Evolutionary conservation across 2,113 vertebrate genomes (phyloP).

Genomic region (Aspidoscelis tigris): DNA sequence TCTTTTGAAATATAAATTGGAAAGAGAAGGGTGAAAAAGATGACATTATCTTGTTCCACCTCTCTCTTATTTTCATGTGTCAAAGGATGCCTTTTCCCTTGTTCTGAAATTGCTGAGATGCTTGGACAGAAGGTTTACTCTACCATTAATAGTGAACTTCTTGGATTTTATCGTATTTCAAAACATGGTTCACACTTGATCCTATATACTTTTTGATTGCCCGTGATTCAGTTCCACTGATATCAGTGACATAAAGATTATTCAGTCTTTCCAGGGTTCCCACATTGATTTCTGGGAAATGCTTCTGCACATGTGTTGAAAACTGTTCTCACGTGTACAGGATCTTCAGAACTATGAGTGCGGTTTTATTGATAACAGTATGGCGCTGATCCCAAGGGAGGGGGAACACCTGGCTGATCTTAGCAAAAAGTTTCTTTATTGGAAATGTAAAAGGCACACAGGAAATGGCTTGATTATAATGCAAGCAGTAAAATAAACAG

Average conservation of each 20-base stretch:
- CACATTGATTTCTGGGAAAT: too few species aligned
- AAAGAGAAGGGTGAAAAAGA: conserved; percentile 28
- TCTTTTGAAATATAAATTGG: conserved; percentile 38
- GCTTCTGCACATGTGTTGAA: too few species aligned
- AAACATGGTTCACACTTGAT: not conserved
- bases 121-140: conserved; percentile 11
- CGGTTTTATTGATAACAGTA: too few species aligned
- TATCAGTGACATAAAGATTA: not conserved
- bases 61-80: conserved; percentile 7
- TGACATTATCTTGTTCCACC: conserved; percentile 6
- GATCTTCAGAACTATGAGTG: too few species aligned
- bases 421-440: too few species aligned
- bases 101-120: conserved; percentile 15
- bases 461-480: too few species aligned
- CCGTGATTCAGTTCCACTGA: not conserved
- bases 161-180: conserved; percentile 9
- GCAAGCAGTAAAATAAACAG: too few species aligned
- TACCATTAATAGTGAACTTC: not conserved
- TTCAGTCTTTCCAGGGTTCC: not conserved
- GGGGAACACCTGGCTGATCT: too few species aligned
- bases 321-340: too few species aligned
- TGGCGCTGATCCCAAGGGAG: too few species aligned
- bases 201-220: not conserved
- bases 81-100: conserved; percentile 17
- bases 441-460: too few species aligned